Conservation (phyloP, 2,888 invertebrate genomes). For the Lithophane leautieri region DNA sequence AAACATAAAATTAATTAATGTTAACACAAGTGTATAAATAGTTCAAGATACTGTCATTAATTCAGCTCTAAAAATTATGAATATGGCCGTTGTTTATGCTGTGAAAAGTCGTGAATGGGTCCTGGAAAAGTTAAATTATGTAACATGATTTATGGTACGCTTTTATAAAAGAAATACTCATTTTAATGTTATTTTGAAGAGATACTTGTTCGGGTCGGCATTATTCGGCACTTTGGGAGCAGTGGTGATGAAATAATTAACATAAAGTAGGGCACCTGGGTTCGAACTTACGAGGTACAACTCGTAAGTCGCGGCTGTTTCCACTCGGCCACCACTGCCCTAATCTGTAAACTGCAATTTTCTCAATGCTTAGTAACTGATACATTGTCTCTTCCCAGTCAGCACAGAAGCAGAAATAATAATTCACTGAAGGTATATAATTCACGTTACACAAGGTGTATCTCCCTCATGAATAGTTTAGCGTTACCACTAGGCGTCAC, state of each 20-base stretch:
- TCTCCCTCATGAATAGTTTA: constrained; percentile 25
- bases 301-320: too few relatives aligned
- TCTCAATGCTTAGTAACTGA: neutral
- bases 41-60: constrained; percentile 28
- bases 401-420: constrained; percentile 13
- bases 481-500: constrained; percentile 38
- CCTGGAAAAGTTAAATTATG: neutral
- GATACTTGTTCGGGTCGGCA: too few relatives aligned
- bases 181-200: neutral
- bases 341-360: neutral
- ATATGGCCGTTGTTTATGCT: constrained; percentile 9
- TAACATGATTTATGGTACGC: neutral
- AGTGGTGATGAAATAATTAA: too few relatives aligned
- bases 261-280: too few relatives aligned
- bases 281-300: too few relatives aligned
- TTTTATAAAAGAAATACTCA: neutral
- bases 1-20: constrained; percentile 62
- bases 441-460: constrained; percentile 9
- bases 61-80: constrained; percentile 20
- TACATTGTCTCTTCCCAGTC: neutral
- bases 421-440: neutral
- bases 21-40: constrained; percentile 32
- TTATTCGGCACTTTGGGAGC: too few relatives aligned
- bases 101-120: neutral
- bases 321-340: too few relatives aligned